Conservation (phyloP, 2,113 vertebrate species). For the Corynorhinus townsendii region DNA sequence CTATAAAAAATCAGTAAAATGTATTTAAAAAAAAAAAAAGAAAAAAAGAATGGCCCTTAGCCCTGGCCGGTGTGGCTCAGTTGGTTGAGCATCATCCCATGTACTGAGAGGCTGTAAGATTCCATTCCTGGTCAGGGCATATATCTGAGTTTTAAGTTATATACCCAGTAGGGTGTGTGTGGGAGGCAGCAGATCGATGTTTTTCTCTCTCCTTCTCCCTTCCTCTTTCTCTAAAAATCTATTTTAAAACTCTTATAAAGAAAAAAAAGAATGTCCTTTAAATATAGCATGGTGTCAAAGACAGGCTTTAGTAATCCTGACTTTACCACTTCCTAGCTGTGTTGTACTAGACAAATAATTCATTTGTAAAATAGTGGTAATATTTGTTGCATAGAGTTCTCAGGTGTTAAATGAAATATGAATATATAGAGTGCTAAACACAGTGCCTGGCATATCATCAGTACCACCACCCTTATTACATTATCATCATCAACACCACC, state of each 20-base stretch:
- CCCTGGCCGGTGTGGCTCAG: not conserved
- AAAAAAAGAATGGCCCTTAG: slow-evolving; percentile 37
- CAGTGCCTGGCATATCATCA: not conserved
- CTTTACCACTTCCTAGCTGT: not conserved
- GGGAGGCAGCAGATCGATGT: not conserved
- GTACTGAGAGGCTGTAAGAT: not conserved
- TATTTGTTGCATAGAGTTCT: not conserved
- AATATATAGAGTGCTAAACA: not conserved
- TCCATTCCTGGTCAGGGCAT: not conserved
- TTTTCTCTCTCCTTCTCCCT: not conserved
- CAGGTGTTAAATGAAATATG: not conserved
- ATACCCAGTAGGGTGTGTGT: not conserved
- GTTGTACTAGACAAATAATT: not conserved
- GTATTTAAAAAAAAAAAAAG: too few relatives aligned
- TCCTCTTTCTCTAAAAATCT: not conserved
- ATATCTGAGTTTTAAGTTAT: not conserved
- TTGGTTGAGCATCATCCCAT: not conserved
- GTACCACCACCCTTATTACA: not conserved
- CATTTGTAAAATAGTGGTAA: not conserved
- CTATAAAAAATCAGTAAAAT: too few relatives aligned
- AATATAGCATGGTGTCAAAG: not conserved
- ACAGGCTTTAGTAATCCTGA: not conserved
- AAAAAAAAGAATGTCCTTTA: slow-evolving; percentile 19
- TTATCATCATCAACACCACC: not conserved
- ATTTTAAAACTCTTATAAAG: too few relatives aligned